Evolutionary conservation across 2,888 invertebrate genomes (phyloP).

Genomic region (Habrosyne pyritoides): DNA sequence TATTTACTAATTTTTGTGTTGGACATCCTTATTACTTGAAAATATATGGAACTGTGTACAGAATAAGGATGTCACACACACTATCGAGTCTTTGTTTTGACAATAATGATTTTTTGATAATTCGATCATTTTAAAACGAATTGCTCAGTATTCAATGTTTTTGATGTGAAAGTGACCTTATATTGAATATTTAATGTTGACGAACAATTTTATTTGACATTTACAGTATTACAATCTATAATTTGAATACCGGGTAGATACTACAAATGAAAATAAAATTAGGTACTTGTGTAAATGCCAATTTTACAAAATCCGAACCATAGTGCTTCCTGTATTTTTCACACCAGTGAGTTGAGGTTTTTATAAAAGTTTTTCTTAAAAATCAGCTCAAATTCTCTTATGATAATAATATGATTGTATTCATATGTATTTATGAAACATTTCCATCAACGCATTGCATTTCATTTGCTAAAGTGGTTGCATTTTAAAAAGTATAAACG

Average conservation of each 20-base stretch:
- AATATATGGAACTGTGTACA: neutral
- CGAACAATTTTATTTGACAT: slow-evolving; percentile 10
- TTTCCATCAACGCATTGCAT: slow-evolving; percentile 57
- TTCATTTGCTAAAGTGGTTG: slow-evolving; percentile 42
- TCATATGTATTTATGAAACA: slow-evolving; percentile 22
- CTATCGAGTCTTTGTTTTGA: slow-evolving; percentile 13
- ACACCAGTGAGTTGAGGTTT: neutral
- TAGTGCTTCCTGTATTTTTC: neutral
- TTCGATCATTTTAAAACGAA: slow-evolving; percentile 19
- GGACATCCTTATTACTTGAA: neutral
- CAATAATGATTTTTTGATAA: slow-evolving; percentile 29
- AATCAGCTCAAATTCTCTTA: slow-evolving; percentile 7
- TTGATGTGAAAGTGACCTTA: slow-evolving; percentile 14
- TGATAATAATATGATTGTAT: slow-evolving; percentile 1
- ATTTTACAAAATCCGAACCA: neutral
- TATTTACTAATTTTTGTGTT: slow-evolving; percentile 8
- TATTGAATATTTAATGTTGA: slow-evolving; percentile 9
- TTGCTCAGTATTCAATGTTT: slow-evolving; percentile 35
- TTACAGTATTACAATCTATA: neutral
- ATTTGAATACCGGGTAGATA: neutral
- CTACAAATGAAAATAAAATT: neutral
- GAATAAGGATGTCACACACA: neutral
- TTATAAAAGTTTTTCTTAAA: neutral
- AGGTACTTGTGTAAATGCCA: neutral
- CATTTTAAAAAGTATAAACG: slow-evolving; percentile 39